These are phyloP conservation scores for Lasioglossum figueresi DNA, from an alignment of 2,888 invertebrate species.

Conservation along the genomic window DNA sequence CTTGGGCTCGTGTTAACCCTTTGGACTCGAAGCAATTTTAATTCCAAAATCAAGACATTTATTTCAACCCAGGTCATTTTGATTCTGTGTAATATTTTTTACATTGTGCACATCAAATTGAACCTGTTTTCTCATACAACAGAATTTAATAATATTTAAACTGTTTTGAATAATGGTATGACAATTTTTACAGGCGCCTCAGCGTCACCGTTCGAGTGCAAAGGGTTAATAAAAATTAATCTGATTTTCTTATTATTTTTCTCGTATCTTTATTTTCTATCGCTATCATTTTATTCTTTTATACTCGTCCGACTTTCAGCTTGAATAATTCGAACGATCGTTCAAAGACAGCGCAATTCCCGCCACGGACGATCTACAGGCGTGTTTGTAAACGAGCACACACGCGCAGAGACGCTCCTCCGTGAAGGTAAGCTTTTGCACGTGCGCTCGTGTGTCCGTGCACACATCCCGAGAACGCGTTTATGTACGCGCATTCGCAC, in stretches of 20 bases:
- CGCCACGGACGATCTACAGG: not conserved
- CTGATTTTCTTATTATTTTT: not conserved
- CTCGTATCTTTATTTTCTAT: not conserved
- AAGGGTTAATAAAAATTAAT: not conserved
- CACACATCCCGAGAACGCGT: not conserved
- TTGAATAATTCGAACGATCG: not conserved
- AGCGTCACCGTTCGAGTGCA: no score
- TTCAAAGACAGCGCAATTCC: conserved; percentile 19
- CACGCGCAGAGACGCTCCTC: not conserved
- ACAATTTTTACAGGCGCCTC: no score
- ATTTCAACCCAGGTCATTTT: no score
- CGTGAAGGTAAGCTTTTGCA: not conserved
- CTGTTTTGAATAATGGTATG: no score
- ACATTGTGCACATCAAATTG: no score
- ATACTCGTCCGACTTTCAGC: not conserved
- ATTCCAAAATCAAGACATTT: no score
- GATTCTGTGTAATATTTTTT: no score
- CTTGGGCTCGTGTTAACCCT: no score
- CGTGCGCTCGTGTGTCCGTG: not conserved
- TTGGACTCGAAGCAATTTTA: no score
- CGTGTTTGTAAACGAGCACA: not conserved
- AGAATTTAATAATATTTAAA: no score
- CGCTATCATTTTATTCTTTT: not conserved
- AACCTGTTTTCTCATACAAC: no score
- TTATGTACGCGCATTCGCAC: not conserved